phyloP scores from a whole-genome alignment of 2,797 vertebrate species.

The Pelochelys cantorii region DNA sequence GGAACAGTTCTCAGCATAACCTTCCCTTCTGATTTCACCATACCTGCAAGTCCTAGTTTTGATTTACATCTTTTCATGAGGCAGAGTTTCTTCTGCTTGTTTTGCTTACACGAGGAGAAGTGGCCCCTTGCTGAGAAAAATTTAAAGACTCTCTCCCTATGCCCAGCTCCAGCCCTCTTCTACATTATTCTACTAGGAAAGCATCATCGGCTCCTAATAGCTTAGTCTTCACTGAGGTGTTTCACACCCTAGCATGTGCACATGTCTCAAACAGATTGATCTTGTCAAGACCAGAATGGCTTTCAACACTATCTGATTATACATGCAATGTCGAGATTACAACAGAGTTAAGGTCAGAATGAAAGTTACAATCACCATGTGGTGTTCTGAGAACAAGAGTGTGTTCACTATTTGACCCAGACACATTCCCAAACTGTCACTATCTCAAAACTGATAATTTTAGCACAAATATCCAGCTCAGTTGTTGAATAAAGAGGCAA shows the following conservation, averaged over 20 bases:
- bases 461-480: not conserved
- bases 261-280: not conserved
- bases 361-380: not conserved
- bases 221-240: not conserved
- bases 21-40: not conserved
- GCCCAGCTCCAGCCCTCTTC: accelerated
- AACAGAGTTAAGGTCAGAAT: not conserved
- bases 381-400: not conserved
- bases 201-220: accelerated
- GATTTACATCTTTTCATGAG: not conserved
- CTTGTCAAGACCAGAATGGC: not conserved
- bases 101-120: not conserved
- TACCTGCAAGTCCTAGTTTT: accelerated
- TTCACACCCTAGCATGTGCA: not conserved
- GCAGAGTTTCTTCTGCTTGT: not conserved
- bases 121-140: not conserved
- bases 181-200: not conserved
- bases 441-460: not conserved
- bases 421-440: accelerated
- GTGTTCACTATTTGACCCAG: conserved; percentile 2
- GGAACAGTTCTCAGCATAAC: not conserved
- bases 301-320: not conserved
- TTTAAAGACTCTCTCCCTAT: not conserved
- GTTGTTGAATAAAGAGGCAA: not conserved
- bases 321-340: not conserved